A percentile compares a stretch with the other conserved stretches of the same genome.
phyloP scores from a whole-genome alignment of 2,797 vertebrate genomes.

The Liparis tanakae region DNA sequence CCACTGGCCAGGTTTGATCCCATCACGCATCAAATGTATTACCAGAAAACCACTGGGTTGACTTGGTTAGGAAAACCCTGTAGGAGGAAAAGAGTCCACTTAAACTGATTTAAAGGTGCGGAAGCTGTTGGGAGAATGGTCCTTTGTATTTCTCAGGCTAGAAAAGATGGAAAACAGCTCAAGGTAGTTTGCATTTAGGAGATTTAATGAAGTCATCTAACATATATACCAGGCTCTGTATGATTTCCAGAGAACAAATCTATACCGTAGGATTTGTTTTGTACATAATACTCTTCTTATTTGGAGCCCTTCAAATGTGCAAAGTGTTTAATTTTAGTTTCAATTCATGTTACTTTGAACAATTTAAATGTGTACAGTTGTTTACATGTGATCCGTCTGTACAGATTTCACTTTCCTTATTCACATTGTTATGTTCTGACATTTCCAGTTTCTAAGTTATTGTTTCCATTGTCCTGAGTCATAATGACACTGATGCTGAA shows the following conservation, averaged over 20 bases:
- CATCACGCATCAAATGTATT: slow-evolving; percentile 64
- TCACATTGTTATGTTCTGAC: neutral
- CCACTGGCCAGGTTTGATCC: slow-evolving; percentile 63
- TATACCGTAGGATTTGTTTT: neutral
- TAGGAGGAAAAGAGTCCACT: slow-evolving; percentile 61
- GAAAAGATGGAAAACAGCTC: slow-evolving; percentile 61
- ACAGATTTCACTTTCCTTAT: neutral
- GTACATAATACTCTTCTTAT: neutral
- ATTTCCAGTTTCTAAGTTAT: neutral
- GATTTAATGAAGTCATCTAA: slow-evolving; percentile 56
- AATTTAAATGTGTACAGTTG: slow-evolving; percentile 9
- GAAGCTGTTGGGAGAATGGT: slow-evolving; percentile 57
- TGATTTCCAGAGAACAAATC: slow-evolving; percentile 10
- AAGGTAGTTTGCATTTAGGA: slow-evolving; percentile 55
- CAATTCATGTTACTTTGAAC: neutral
- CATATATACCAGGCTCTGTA: slow-evolving; percentile 39
- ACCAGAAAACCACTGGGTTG: slow-evolving; percentile 56
- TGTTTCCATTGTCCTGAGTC: slow-evolving; percentile 3
- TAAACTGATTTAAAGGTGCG: slow-evolving; percentile 60
- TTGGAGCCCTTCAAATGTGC: slow-evolving; percentile 2
- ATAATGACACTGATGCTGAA: slow-evolving; percentile 3
- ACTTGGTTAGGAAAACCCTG: slow-evolving; percentile 73
- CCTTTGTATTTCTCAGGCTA: slow-evolving; percentile 60
- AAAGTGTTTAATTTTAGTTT: neutral
- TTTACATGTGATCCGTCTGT: neutral